Conservation (phyloP, 2,888 invertebrate species). For the Orthosia incerta region DNA sequence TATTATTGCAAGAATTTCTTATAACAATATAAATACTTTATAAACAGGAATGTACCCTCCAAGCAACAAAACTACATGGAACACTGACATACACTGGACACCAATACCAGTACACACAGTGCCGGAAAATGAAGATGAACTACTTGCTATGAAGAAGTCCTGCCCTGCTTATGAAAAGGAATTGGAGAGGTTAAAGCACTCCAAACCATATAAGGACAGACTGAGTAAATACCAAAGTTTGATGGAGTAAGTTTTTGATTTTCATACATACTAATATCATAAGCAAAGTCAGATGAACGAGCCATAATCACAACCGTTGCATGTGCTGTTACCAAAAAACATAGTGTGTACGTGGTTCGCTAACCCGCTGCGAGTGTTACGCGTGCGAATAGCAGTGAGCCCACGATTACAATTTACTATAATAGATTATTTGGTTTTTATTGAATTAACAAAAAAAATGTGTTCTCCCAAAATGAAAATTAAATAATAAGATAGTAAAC, state of each 20-base stretch:
- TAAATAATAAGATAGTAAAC: too few species aligned
- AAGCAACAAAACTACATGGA: slow-evolving; percentile 90
- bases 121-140: slow-evolving; percentile 92
- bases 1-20: background rate
- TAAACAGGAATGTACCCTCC: slow-evolving; percentile 93
- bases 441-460: too few species aligned
- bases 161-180: slow-evolving; percentile 93
- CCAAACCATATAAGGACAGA: slow-evolving; percentile 89
- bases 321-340: too few species aligned
- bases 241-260: slow-evolving; percentile 87
- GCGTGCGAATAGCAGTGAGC: too few species aligned
- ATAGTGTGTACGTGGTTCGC: too few species aligned
- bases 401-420: too few species aligned
- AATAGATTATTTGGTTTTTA: too few species aligned
- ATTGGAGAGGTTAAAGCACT: slow-evolving; percentile 84
- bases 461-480: too few species aligned
- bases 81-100: slow-evolving; percentile 92
- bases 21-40: background rate
- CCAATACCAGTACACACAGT: slow-evolving; percentile 95
- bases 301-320: too few species aligned
- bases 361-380: too few species aligned
- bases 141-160: slow-evolving; percentile 91
- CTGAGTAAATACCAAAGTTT: slow-evolving; percentile 91
- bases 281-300: background rate
- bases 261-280: background rate